Percentiles rank a stretch among this genome's conserved stretches.
Conservation (phyloP, 2,113 vertebrate genomes). For the Pituophis catenifer region DNA sequence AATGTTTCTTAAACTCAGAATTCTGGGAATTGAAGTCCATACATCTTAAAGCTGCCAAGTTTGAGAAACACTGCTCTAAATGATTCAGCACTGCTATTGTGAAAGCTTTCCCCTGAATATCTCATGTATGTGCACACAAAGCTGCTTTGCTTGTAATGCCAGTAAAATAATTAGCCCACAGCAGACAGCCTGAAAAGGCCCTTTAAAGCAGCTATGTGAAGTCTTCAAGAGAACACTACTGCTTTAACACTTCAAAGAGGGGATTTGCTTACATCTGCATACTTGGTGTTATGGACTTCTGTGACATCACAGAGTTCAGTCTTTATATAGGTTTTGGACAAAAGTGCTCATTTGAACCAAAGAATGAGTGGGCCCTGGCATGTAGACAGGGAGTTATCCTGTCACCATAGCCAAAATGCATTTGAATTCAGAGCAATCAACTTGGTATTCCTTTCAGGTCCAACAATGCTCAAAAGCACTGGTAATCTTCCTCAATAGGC, state of each 20-base stretch:
- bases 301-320: background rate
- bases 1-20: background rate
- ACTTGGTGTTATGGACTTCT: background rate
- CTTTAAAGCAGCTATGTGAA: background rate
- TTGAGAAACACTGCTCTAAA: background rate
- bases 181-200: background rate
- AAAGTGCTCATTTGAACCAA: slow-evolving; percentile 23
- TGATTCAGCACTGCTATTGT: background rate
- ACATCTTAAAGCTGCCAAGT: background rate
- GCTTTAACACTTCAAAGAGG: background rate
- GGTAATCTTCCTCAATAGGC: slow-evolving; percentile 60
- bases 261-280: background rate
- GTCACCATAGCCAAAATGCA: slow-evolving; percentile 68
- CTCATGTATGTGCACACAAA: background rate
- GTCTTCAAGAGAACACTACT: background rate
- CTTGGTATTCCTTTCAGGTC: slow-evolving; percentile 56
- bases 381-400: slow-evolving; percentile 45
- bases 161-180: background rate
- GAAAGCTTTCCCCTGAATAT: background rate
- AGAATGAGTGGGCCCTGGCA: slow-evolving; percentile 36
- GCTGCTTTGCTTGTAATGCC: background rate
- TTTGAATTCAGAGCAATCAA: slow-evolving; percentile 59
- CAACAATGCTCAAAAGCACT: slow-evolving; percentile 58
- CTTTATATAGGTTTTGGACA: slow-evolving; percentile 4
- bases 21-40: background rate